Percentiles rank a stretch among this genome's conserved stretches.
Evolutionary conservation across 2,113 vertebrate species (phyloP).

Genomic region (Morone chrysops): DNA sequence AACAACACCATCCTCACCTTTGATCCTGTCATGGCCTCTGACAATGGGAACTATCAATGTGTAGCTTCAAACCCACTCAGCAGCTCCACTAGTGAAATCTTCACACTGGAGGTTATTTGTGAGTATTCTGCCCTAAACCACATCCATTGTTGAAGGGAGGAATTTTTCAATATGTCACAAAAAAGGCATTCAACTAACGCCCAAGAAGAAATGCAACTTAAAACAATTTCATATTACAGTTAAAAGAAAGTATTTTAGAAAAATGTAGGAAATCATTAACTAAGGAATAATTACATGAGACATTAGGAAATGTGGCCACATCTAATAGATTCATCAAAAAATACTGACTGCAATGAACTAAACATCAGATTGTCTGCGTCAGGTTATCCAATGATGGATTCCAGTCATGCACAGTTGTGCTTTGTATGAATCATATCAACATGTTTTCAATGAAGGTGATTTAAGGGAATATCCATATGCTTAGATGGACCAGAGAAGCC

Average conservation of each 20-base stretch:
- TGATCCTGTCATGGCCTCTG: slow-evolving; percentile 44
- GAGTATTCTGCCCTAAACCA: slow-evolving; percentile 14
- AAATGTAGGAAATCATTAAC: too few species aligned
- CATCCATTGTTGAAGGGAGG: background rate
- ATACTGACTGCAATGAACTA: too few species aligned
- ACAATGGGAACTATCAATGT: slow-evolving; percentile 53
- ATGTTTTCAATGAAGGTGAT: background rate
- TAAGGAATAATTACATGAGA: too few species aligned
- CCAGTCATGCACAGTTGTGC: background rate
- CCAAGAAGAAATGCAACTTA: too few species aligned
- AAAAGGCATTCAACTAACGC: too few species aligned
- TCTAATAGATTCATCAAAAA: too few species aligned
- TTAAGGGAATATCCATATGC: background rate
- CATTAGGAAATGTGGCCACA: too few species aligned
- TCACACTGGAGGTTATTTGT: slow-evolving; percentile 48
- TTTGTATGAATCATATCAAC: background rate
- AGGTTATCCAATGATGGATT: too few species aligned
- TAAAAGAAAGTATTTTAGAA: background rate
- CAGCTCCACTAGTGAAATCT: slow-evolving; percentile 20
- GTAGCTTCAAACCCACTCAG: slow-evolving; percentile 53
- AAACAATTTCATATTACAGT: too few species aligned
- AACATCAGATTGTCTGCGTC: too few species aligned
- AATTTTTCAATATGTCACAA: background rate
- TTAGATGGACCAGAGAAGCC: slow-evolving; percentile 71
- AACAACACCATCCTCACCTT: slow-evolving; percentile 59